These are phyloP conservation scores for Byasa hedistus DNA, from an alignment of 2,888 invertebrate genomes.

Conservation along the genomic window DNA sequence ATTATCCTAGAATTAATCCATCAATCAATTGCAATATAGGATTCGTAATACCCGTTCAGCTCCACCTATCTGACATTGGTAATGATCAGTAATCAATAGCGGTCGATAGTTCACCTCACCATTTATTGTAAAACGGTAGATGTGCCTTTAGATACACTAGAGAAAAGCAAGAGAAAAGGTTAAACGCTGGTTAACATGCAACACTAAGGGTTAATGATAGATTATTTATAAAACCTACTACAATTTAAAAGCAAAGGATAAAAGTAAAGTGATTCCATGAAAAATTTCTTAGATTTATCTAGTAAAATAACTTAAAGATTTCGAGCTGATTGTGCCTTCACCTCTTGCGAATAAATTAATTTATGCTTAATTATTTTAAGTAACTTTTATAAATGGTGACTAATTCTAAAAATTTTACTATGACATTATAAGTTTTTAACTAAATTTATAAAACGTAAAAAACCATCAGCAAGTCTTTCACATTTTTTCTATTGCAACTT, in stretches of 20 bases:
- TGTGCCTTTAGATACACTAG: slow-evolving; percentile 5
- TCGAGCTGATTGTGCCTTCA: no score
- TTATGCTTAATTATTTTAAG: no score
- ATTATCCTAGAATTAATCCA: slow-evolving; percentile 69
- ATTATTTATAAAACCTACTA: not conserved
- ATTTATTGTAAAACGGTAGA: slow-evolving; percentile 18
- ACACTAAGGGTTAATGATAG: slow-evolving; percentile 21
- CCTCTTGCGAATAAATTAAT: no score
- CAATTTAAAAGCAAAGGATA: not conserved
- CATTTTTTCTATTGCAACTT: not conserved
- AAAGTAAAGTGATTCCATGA: not conserved
- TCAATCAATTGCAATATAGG: slow-evolving; percentile 66
- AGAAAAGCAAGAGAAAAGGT: slow-evolving; percentile 19
- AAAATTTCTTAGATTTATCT: not conserved
- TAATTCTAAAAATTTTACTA: not conserved
- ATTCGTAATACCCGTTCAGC: slow-evolving; percentile 54
- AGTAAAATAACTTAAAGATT: no score
- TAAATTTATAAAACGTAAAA: not conserved
- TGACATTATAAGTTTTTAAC: not conserved
- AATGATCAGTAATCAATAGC: slow-evolving; percentile 53
- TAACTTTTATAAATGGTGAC: not conserved
- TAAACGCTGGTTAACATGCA: slow-evolving; percentile 16
- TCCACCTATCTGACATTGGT: slow-evolving; percentile 50
- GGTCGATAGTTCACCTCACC: slow-evolving; percentile 54
- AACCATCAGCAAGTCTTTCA: not conserved